A percentile compares a stretch with the other conserved stretches of the same genome.
Evolutionary conservation across 1,140 invertebrate species (phyloP).

Genomic region (Zelostemma sp.): DNA sequence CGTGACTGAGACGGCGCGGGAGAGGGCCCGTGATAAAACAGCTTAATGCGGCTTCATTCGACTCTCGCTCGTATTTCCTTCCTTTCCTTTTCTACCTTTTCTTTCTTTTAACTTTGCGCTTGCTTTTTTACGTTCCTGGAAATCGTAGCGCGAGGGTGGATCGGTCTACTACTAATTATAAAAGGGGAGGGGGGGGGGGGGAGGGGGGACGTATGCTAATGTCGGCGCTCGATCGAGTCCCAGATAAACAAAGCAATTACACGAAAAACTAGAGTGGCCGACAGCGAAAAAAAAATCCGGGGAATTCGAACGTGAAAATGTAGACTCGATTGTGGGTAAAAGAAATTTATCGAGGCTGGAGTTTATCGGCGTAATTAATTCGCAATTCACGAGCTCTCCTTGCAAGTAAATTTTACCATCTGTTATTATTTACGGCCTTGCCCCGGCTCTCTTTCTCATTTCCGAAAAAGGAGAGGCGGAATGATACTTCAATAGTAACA

Average conservation of each 20-base stretch:
- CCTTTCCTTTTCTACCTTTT: not conserved
- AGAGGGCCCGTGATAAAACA: slow-evolving; percentile 33
- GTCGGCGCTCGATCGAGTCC: slow-evolving; percentile 55
- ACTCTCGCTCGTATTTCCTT: not conserved
- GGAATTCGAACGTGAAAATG: too few species aligned
- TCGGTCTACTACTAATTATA: slow-evolving; percentile 29
- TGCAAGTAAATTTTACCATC: slow-evolving; percentile 38
- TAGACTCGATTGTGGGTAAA: too few species aligned
- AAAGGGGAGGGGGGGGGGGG: slow-evolving; percentile 8
- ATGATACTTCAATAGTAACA: slow-evolving; percentile 40
- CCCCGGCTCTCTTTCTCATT: slow-evolving; percentile 17
- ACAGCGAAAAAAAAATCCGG: too few species aligned
- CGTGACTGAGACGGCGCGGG: slow-evolving; percentile 14
- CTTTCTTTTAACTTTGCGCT: slow-evolving; percentile 15
- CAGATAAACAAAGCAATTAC: slow-evolving; percentile 68
- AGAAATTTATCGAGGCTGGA: too few species aligned
- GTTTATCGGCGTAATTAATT: too few species aligned
- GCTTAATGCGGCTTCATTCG: slow-evolving; percentile 30
- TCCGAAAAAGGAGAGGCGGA: slow-evolving; percentile 30
- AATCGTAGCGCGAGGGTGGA: slow-evolving; percentile 32
- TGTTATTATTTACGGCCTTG: slow-evolving; percentile 43
- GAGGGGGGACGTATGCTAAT: slow-evolving; percentile 58
- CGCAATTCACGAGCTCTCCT: slow-evolving; percentile 23
- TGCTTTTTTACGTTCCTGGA: slow-evolving; percentile 30
- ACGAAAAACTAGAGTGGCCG: slow-evolving; percentile 48